These are phyloP conservation scores for Rhynchotus rufescens DNA, from an alignment of 2,797 vertebrate species.

Conservation along the genomic window DNA sequence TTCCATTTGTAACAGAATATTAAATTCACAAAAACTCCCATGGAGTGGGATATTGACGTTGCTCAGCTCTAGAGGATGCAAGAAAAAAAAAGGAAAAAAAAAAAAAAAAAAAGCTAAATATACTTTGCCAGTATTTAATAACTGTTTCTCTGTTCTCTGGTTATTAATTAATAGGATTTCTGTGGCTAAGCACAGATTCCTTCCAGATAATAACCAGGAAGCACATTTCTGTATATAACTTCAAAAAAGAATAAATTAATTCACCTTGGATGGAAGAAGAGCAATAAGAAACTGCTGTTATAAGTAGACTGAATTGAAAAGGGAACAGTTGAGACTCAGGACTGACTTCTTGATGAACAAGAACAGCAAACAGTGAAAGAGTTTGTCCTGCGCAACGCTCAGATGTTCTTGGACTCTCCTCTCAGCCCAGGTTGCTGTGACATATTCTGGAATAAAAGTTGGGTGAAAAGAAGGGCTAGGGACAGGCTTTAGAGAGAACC, in stretches of 20 bases:
- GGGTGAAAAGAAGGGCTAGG: background rate
- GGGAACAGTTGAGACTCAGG: background rate
- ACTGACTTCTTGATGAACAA: background rate
- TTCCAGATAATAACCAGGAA: background rate
- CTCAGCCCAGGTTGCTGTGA: background rate
- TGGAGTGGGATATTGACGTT: background rate
- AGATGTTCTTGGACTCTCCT: background rate
- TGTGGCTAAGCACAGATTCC: background rate
- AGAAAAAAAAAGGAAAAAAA: too few relatives aligned
- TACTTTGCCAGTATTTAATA: background rate
- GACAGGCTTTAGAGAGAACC: background rate
- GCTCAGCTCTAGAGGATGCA: background rate
- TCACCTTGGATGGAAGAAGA: background rate
- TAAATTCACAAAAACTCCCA: background rate
- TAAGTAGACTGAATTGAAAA: background rate
- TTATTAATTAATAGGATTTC: background rate
- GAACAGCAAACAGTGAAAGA: background rate
- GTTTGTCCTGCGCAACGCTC: background rate
- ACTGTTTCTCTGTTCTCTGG: background rate
- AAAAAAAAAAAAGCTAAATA: background rate
- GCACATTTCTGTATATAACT: background rate
- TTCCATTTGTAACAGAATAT: background rate
- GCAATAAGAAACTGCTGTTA: background rate
- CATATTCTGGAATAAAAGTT: background rate
- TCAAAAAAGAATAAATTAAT: background rate